These are phyloP conservation scores for Synergus laeviventris DNA, from an alignment of 2,888 invertebrate genomes.

Conservation along the genomic window DNA sequence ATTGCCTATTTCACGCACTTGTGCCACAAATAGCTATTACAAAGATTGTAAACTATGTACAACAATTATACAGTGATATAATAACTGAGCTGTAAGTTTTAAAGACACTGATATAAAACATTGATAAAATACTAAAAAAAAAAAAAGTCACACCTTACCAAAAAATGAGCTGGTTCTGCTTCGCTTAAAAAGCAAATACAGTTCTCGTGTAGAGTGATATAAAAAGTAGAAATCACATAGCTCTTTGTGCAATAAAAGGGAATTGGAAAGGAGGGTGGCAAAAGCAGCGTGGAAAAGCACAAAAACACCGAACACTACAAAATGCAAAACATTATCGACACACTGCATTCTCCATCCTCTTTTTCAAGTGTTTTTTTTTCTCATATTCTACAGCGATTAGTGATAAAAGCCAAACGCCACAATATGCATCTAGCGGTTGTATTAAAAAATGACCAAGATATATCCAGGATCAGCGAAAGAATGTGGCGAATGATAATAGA, in stretches of 20 bases:
- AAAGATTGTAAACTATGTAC: not conserved
- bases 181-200: not conserved
- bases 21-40: not conserved
- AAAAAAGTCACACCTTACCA: not conserved
- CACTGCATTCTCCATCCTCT: not conserved
- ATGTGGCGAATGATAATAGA: conserved; percentile 37
- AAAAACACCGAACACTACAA: not conserved
- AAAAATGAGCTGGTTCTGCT: not conserved
- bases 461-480: conserved; percentile 38
- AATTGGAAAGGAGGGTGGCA: conserved; percentile 1
- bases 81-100: not conserved
- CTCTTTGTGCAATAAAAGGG: not conserved
- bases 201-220: not conserved
- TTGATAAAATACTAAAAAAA: not conserved
- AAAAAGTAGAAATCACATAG: not conserved
- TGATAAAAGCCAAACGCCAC: conserved; percentile 22
- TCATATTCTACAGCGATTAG: conserved; percentile 1
- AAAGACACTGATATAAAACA: not conserved
- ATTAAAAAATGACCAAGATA: conserved; percentile 25
- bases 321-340: not conserved
- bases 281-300: conserved; percentile 26
- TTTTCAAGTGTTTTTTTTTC: not conserved
- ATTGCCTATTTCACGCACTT: too few relatives aligned
- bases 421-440: conserved; percentile 11
- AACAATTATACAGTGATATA: not conserved